Conservation (phyloP, 2,797 vertebrate species). For the Columba guinea region DNA sequence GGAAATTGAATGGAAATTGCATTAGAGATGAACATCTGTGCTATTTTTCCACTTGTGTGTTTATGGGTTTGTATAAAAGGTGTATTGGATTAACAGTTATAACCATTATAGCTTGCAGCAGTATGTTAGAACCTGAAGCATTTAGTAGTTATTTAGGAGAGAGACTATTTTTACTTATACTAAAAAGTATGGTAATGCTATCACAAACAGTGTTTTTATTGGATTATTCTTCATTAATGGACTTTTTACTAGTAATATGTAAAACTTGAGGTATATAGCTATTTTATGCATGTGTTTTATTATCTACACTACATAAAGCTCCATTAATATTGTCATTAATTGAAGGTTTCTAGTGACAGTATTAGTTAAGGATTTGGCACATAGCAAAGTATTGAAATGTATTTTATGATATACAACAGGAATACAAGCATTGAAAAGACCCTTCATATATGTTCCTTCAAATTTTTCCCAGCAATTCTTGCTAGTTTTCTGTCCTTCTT, state of each 20-base stretch:
- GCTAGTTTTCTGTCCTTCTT: background rate
- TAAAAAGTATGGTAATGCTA: slow-evolving; percentile 23
- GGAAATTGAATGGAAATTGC: slow-evolving; percentile 95
- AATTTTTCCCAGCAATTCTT: background rate
- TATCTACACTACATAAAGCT: slow-evolving; percentile 40
- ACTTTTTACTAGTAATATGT: slow-evolving; percentile 31
- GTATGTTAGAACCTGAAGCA: slow-evolving; percentile 69
- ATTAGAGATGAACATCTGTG: slow-evolving; percentile 95
- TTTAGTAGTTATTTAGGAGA: slow-evolving; percentile 69
- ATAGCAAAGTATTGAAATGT: background rate
- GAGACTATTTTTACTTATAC: slow-evolving; percentile 45
- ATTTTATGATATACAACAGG: background rate
- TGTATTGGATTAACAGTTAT: slow-evolving; percentile 84
- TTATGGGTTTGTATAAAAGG: slow-evolving; percentile 83
- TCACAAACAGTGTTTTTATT: slow-evolving; percentile 34
- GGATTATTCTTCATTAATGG: slow-evolving; percentile 60
- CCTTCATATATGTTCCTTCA: background rate
- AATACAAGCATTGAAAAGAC: background rate
- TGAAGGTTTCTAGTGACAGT: slow-evolving; percentile 38
- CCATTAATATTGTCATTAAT: slow-evolving; percentile 35
- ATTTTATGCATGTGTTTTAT: background rate
- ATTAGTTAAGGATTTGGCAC: slow-evolving; percentile 20
- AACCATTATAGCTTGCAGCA: slow-evolving; percentile 74
- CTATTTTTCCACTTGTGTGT: slow-evolving; percentile 84
- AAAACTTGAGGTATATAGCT: slow-evolving; percentile 24